A percentile compares a stretch with the other conserved stretches of the same genome.
These are phyloP conservation scores for Lasioglossum oenotherae DNA, from an alignment of 2,888 invertebrate species.

Conservation along the genomic window DNA sequence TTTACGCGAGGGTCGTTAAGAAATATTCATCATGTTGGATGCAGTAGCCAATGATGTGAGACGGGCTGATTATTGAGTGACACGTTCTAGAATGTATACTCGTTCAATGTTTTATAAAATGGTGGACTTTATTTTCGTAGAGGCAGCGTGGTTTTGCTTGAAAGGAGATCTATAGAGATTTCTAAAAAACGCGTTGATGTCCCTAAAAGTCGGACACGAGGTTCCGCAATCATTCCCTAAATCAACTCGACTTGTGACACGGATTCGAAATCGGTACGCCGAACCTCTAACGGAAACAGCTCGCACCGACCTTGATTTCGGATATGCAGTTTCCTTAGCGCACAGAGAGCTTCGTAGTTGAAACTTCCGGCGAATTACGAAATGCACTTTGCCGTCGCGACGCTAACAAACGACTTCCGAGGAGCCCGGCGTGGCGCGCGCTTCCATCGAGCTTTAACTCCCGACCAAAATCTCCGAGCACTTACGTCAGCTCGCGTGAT, in stretches of 20 bases:
- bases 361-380: conserved; percentile 52
- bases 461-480: conserved; percentile 34
- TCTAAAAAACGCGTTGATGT: neutral
- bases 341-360: neutral
- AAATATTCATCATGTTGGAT: neutral
- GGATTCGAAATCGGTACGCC: neutral
- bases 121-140: too few relatives aligned
- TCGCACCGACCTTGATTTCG: neutral
- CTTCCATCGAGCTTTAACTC: conserved; percentile 41
- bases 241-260: neutral
- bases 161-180: neutral
- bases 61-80: too few relatives aligned
- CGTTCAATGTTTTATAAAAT: too few relatives aligned
- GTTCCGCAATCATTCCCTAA: neutral
- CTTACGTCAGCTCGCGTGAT: conserved; percentile 11
- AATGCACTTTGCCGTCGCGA: conserved; percentile 49
- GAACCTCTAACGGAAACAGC: neutral
- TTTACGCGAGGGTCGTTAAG: neutral
- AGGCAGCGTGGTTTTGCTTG: too few relatives aligned
- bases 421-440: neutral
- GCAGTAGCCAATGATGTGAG: neutral
- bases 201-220: neutral
- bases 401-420: conserved; percentile 48
- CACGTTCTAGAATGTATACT: too few relatives aligned
- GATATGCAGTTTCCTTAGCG: neutral